Evolutionary conservation across 2,113 vertebrate species (phyloP).

Genomic region (Carassius auratus): DNA sequence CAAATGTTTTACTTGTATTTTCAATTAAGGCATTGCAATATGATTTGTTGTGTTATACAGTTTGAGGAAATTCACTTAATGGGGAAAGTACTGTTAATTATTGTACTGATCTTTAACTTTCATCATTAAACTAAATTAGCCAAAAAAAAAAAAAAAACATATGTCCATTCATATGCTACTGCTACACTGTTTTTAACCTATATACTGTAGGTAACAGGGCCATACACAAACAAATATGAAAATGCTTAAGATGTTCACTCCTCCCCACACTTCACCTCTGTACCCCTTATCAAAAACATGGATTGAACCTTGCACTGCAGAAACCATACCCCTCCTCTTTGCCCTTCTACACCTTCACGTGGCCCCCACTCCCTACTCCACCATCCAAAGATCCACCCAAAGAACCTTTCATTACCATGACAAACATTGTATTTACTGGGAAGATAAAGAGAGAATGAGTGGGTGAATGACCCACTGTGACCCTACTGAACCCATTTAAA

Average conservation of each 20-base stretch:
- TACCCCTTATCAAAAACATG: not conserved
- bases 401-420: conserved; percentile 74
- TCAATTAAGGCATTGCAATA: too few species aligned
- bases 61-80: too few species aligned
- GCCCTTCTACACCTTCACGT: conserved; percentile 50
- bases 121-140: too few species aligned
- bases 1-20: too few species aligned
- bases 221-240: not conserved
- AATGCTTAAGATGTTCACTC: not conserved
- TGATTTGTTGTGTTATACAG: too few species aligned
- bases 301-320: conserved; percentile 37
- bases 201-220: not conserved
- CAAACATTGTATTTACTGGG: conserved; percentile 66
- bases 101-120: too few species aligned
- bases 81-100: too few species aligned
- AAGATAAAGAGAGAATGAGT: conserved; percentile 57
- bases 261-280: not conserved
- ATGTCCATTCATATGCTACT: not conserved
- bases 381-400: conserved; percentile 62
- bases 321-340: conserved; percentile 54
- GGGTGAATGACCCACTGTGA: conserved; percentile 56
- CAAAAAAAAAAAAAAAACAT: too few species aligned
- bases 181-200: not conserved
- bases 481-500: conserved; percentile 23
- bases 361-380: conserved; percentile 63